Percentiles rank a stretch among this genome's conserved stretches.
Conservation (phyloP, 2,113 vertebrate species). For the Spea bombifrons region DNA sequence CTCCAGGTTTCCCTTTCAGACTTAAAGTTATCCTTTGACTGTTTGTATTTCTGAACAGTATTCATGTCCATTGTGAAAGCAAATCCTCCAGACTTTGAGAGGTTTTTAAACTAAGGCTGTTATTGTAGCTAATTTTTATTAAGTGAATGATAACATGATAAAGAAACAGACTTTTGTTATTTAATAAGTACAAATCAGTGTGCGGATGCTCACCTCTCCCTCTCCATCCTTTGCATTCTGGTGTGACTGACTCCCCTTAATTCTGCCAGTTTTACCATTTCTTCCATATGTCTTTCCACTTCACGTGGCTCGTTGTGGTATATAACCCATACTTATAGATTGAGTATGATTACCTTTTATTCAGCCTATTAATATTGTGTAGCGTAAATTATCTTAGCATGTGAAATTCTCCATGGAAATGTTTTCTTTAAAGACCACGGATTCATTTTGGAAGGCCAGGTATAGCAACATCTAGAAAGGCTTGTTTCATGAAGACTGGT, state of each 20-base stretch:
- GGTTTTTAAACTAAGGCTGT: constrained; percentile 81
- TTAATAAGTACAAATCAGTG: constrained; percentile 81
- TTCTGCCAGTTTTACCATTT: background rate
- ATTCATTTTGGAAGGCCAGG: constrained; percentile 18
- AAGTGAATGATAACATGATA: constrained; percentile 89
- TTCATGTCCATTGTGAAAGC: constrained; percentile 93
- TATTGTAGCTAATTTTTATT: constrained; percentile 98
- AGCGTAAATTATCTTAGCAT: background rate
- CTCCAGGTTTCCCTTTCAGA: constrained; percentile 98
- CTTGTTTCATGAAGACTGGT: background rate
- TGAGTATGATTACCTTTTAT: background rate
- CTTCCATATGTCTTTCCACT: background rate
- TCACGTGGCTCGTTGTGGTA: background rate
- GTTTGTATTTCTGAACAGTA: constrained; percentile 99
- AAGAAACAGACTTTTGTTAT: constrained; percentile 83
- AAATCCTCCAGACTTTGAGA: constrained; percentile 87
- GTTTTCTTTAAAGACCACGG: background rate
- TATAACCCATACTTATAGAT: background rate
- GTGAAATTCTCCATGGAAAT: background rate
- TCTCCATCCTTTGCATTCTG: constrained; percentile 58
- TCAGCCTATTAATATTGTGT: background rate
- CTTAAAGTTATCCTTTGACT: constrained; percentile 99
- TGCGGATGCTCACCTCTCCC: constrained; percentile 75
- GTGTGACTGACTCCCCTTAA: background rate
- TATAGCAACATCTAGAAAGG: constrained; percentile 13